A percentile compares a stretch with the other conserved stretches of the same genome.
Evolutionary conservation across 2,113 vertebrate species (phyloP).

Genomic region (Pedionomus torquatus): DNA sequence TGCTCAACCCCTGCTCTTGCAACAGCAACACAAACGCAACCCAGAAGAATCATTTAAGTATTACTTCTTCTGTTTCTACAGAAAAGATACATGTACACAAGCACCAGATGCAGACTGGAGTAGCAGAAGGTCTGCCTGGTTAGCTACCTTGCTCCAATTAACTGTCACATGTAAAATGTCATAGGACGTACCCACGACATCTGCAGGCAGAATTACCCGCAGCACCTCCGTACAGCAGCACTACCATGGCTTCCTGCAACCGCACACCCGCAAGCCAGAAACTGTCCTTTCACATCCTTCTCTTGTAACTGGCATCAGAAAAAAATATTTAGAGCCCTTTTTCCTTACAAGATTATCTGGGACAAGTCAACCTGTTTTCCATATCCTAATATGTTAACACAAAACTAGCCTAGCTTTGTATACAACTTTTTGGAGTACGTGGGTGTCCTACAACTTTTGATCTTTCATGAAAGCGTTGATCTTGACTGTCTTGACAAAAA

Average conservation of each 20-base stretch:
- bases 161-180: neutral
- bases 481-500: neutral
- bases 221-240: neutral
- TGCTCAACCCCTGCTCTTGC: neutral
- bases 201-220: neutral
- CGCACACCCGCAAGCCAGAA: neutral
- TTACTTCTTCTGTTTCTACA: neutral
- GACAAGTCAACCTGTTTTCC: neutral
- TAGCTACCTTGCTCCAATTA: neutral
- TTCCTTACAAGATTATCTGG: neutral
- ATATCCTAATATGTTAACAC: neutral
- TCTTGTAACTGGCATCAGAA: neutral
- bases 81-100: neutral
- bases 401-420: neutral
- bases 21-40: neutral
- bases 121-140: neutral
- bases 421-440: neutral
- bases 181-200: neutral
- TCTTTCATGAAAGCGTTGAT: neutral
- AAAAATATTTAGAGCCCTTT: neutral
- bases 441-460: neutral
- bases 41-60: neutral
- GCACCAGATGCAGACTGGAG: rapidly evolving
- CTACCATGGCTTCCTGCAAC: neutral
- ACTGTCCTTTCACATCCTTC: neutral